Base-by-base conservation (phyloP, 92 coral and sea anemone genomes). In the Micromussa lordhowensis region DNA sequence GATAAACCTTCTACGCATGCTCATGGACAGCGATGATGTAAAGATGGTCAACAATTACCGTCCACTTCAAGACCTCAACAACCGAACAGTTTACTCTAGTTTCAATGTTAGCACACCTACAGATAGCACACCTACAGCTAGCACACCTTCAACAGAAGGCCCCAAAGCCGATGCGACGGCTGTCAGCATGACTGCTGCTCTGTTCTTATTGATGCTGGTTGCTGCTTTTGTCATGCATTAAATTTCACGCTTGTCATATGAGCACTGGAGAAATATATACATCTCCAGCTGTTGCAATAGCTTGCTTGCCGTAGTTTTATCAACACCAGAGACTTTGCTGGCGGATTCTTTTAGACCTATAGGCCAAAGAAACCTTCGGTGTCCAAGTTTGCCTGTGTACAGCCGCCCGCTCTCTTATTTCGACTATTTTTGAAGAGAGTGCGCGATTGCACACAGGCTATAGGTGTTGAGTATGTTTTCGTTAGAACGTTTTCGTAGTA, bases 31-130 rank as follows among this genome's bases (percentile, higher is more conserved):
- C 32, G n/a, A 63, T 49, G 77, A 55, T 22, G 64, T 24, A 3
- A 12, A 64, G 21, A 44, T 95, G 31, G 88, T 54, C 9, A 75
- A 95, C 61, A 91, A 93, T 59, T 90, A 58, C 85, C 96, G 99
- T 57, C 96, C 98, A 13, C 88, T 92, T 26, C 92, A 87, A 84
- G 44, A 79, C 6, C 88, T 92, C 68, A 80, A 92, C 80, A 69
- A 77, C 28, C 95, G 99, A 36, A 79, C 35, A 26, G 87, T 96
- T 31, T 48, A 68, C 26, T 71, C 91, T 19, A 93, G 93, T 78
- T 95, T 93, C 79, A 72, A 34, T 4, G 19, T 19, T 10, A n/a
- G n/a, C n/a, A n/a, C n/a, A n/a, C n/a, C n/a, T n/a, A n/a, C n/a
- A n/a, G n/a, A n/a, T n/a, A n/a, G n/a, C n/a, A n/a, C n/a, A n/a